Conservation (phyloP, 2,888 invertebrate species). For the Phortica okadai region DNA sequence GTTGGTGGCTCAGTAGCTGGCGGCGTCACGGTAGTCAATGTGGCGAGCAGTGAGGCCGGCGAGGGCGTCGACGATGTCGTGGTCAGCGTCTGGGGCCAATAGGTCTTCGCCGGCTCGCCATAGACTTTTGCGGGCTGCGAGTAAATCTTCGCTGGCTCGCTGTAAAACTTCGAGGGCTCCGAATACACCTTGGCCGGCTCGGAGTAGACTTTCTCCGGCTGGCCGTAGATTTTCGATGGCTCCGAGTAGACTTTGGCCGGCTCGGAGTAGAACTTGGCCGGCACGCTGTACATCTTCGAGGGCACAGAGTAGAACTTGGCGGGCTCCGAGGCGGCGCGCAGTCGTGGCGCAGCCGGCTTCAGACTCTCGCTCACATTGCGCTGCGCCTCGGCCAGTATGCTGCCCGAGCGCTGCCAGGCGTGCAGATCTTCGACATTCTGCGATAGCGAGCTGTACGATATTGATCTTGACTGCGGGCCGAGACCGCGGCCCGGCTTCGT, state of each 20-base stretch:
- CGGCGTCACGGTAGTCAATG: conserved; percentile 53
- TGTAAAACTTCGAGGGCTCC: conserved; percentile 80
- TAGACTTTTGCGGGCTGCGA: conserved; percentile 79
- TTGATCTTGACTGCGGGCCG: conserved; percentile 77
- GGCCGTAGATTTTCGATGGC: conserved; percentile 79
- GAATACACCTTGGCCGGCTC: conserved; percentile 78
- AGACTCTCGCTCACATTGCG: conserved; percentile 73
- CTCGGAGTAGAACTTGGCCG: conserved; percentile 80
- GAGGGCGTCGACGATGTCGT: conserved; percentile 40
- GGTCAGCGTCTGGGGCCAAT: conserved; percentile 76
- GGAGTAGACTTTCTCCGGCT: conserved; percentile 78
- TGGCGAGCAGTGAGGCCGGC: conserved; percentile 38
- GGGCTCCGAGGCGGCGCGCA: conserved; percentile 78
- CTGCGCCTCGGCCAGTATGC: conserved; percentile 71
- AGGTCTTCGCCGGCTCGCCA: conserved; percentile 78
- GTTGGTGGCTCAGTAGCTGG: conserved; percentile 40
- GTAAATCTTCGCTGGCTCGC: conserved; percentile 80
- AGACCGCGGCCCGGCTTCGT: conserved; percentile 69
- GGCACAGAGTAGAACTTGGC: conserved; percentile 79
- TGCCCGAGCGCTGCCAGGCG: conserved; percentile 64
- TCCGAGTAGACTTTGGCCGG: conserved; percentile 79
- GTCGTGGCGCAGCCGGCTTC: conserved; percentile 55
- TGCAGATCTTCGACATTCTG: conserved; percentile 72
- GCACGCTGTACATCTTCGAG: conserved; percentile 79
- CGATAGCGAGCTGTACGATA: conserved; percentile 79